A percentile compares a stretch with the other conserved stretches of the same genome.
Conservation (phyloP, 1,140 invertebrate genomes). For the Diabrotica undecimpunctata region DNA sequence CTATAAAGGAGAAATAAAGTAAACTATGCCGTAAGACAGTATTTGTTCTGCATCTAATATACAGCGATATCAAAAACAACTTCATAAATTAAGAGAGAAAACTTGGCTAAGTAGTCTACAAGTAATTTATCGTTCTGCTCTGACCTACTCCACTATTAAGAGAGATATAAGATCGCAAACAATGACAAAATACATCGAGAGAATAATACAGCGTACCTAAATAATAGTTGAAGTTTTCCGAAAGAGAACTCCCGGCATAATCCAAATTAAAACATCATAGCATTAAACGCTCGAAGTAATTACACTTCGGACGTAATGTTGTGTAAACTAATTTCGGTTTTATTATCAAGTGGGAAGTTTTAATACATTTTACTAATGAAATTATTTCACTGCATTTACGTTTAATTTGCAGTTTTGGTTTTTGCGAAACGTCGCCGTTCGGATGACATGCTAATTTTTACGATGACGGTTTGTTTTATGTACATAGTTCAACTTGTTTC, state of each 20-base stretch:
- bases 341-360: slow-evolving; percentile 26
- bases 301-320: slow-evolving; percentile 24
- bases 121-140: too few species aligned
- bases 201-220: slow-evolving; percentile 1
- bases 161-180: not conserved
- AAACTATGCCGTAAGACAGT: too few species aligned
- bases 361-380: slow-evolving; percentile 21
- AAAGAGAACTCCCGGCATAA: slow-evolving; percentile 1
- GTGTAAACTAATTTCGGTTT: slow-evolving; percentile 23
- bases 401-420: slow-evolving; percentile 3
- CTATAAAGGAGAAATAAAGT: too few species aligned
- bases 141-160: too few species aligned
- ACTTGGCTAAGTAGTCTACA: too few species aligned
- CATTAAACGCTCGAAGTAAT: slow-evolving; percentile 22
- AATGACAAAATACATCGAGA: not conserved
- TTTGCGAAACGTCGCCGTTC: slow-evolving; percentile 5
- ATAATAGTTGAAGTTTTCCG: slow-evolving; percentile 15
- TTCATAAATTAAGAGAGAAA: too few species aligned
- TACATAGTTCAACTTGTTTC: too few species aligned
- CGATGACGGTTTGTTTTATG: too few species aligned
- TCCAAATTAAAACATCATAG: slow-evolving; percentile 19
- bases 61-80: too few species aligned
- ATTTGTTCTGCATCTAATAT: too few species aligned
- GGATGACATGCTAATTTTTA: not conserved
- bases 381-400: slow-evolving; percentile 25